A percentile compares a stretch with the other conserved stretches of the same genome.
These are phyloP conservation scores for Ornithoptera priamus DNA, from an alignment of 2,888 invertebrate genomes.

Conservation along the genomic window DNA sequence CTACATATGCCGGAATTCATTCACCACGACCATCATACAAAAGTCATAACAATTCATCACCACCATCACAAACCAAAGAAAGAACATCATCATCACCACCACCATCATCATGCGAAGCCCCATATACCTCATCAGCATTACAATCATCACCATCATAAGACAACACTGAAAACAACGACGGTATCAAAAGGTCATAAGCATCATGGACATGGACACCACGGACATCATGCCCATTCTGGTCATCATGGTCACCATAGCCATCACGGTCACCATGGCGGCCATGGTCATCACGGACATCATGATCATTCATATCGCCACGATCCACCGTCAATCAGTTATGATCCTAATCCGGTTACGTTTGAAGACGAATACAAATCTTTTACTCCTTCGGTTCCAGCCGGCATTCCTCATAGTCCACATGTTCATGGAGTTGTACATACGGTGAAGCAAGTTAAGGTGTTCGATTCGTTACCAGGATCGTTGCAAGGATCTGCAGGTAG, in stretches of 20 bases:
- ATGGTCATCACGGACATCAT: conserved; percentile 46
- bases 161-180: conserved; percentile 54
- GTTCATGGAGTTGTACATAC: conserved; percentile 59
- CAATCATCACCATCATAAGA: conserved; percentile 65
- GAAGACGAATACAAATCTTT: conserved; percentile 55
- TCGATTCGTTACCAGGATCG: conserved; percentile 60
- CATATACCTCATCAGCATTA: conserved; percentile 53
- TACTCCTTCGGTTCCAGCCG: conserved; percentile 49
- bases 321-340: conserved; percentile 37
- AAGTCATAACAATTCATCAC: conserved; percentile 80
- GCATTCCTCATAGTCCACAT: conserved; percentile 45
- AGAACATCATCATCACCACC: conserved; percentile 63
- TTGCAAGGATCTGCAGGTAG: conserved; percentile 41
- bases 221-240: conserved; percentile 37
- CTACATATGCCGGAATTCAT: conserved; percentile 81
- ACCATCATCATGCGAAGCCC: conserved; percentile 74
- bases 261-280: conserved; percentile 47
- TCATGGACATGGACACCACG: conserved; percentile 36
- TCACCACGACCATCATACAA: conserved; percentile 81
- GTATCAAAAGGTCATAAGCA: conserved; percentile 46
- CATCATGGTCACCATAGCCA: conserved; percentile 39
- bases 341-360: conserved; percentile 45
- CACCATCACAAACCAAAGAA: conserved; percentile 74
- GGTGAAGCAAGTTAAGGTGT: conserved; percentile 70
- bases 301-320: conserved; percentile 55